phyloP scores from a whole-genome alignment of 1,140 invertebrate genomes.

The Batillaria attramentaria region DNA sequence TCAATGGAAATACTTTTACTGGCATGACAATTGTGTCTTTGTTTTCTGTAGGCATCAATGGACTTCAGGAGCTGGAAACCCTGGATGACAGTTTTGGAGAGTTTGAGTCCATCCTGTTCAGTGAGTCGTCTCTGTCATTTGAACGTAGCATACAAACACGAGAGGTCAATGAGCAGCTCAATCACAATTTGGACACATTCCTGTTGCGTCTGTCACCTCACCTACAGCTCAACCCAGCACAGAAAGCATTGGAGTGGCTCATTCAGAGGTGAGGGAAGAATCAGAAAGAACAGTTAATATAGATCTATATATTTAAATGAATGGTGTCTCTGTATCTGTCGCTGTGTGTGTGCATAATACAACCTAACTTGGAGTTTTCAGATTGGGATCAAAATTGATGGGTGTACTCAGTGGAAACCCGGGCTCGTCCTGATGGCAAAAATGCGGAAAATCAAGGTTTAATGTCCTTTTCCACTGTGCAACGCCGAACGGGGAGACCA shows the following conservation, averaged over 20 bases:
- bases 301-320: too few relatives aligned
- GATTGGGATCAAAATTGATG: too few relatives aligned
- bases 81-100: slow-evolving; percentile 81
- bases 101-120: slow-evolving; percentile 85
- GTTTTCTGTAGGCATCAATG: slow-evolving; percentile 76
- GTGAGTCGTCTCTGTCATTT: slow-evolving; percentile 79
- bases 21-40: background rate
- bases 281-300: too few relatives aligned
- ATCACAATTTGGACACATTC: slow-evolving; percentile 86
- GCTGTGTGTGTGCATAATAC: too few relatives aligned
- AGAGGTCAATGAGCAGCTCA: slow-evolving; percentile 83
- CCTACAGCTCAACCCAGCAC: slow-evolving; percentile 85
- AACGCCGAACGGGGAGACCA: too few relatives aligned
- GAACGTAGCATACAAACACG: slow-evolving; percentile 85
- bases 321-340: too few relatives aligned
- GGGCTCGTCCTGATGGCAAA: too few relatives aligned
- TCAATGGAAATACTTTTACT: background rate
- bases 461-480: too few relatives aligned
- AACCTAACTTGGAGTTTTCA: too few relatives aligned
- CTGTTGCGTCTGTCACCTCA: slow-evolving; percentile 88
- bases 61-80: slow-evolving; percentile 84
- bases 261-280: slow-evolving; percentile 76
- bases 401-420: too few relatives aligned
- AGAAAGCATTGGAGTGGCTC: slow-evolving; percentile 95
- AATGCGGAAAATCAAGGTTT: too few relatives aligned